A percentile compares a stretch with the other conserved stretches of the same genome.
These are phyloP conservation scores for Aphaenogaster ashmeadi DNA, from an alignment of 1,140 invertebrate species.

Conservation along the genomic window DNA sequence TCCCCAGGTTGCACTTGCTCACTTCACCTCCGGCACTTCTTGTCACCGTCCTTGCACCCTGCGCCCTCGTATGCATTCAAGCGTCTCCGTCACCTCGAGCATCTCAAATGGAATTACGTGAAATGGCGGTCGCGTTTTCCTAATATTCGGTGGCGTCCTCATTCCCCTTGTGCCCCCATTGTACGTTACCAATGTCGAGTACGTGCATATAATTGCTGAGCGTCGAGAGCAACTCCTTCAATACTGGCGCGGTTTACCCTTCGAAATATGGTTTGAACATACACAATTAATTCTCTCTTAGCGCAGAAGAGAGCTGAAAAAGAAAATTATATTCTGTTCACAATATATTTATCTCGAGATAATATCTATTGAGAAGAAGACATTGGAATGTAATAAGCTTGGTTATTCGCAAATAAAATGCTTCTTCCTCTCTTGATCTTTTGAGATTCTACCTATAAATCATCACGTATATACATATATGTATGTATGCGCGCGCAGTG, in stretches of 20 bases:
- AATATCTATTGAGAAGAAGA: background rate
- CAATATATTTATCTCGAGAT: background rate
- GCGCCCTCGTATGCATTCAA: slow-evolving; percentile 72
- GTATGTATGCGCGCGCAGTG: background rate
- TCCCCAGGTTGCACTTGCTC: slow-evolving; percentile 58
- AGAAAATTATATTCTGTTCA: background rate
- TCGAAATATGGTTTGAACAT: background rate
- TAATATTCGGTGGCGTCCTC: slow-evolving; percentile 71
- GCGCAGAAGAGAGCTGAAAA: background rate
- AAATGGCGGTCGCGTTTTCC: slow-evolving; percentile 75
- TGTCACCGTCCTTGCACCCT: slow-evolving; percentile 56
- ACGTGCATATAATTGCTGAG: slow-evolving; percentile 67
- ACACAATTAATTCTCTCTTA: background rate
- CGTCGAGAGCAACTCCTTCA: slow-evolving; percentile 14
- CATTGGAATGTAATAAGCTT: no score
- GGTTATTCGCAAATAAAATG: background rate
- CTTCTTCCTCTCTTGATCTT: background rate
- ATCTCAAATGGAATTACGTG: slow-evolving; percentile 73
- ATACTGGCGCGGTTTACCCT: slow-evolving; percentile 17
- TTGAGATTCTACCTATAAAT: background rate
- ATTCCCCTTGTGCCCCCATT: slow-evolving; percentile 50
- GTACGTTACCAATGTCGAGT: slow-evolving; percentile 62
- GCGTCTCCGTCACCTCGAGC: slow-evolving; percentile 73
- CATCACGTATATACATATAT: background rate
- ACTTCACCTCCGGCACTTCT: slow-evolving; percentile 64